These are phyloP conservation scores for Cygnus olor DNA, from an alignment of 2,797 vertebrate species.

Conservation along the genomic window DNA sequence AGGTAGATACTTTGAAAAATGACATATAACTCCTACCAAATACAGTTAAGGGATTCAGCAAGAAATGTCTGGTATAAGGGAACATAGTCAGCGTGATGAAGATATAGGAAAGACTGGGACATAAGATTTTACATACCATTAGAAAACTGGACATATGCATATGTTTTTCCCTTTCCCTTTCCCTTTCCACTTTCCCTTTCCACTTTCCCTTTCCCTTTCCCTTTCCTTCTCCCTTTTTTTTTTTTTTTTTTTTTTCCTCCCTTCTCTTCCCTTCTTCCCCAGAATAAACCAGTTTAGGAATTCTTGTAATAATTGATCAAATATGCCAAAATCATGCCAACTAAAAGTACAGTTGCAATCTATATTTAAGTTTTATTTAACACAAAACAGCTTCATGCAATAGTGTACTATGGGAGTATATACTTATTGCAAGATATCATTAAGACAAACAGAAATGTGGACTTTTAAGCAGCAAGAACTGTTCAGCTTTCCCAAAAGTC, in stretches of 20 bases:
- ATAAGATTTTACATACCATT: background rate
- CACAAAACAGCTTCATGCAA: background rate
- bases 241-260: too few relatives aligned
- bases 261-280: background rate
- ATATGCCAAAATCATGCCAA: background rate
- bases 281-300: background rate
- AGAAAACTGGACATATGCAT: background rate
- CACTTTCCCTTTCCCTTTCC: too few relatives aligned
- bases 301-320: background rate
- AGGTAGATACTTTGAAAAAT: background rate
- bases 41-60: rapidly evolving
- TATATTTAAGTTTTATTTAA: background rate
- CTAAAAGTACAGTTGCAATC: background rate
- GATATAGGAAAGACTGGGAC: background rate
- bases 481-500: background rate
- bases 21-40: background rate
- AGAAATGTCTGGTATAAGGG: background rate
- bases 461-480: background rate
- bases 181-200: too few relatives aligned
- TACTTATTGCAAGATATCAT: background rate
- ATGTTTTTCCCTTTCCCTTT: too few relatives aligned
- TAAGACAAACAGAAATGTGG: background rate
- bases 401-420: background rate
- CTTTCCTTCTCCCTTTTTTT: too few relatives aligned
- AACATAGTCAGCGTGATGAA: background rate